Percentiles rank a stretch among this genome's conserved stretches.
phyloP scores from a whole-genome alignment of 1,140 invertebrate genomes.

The Pseudomyrmex concolor region DNA sequence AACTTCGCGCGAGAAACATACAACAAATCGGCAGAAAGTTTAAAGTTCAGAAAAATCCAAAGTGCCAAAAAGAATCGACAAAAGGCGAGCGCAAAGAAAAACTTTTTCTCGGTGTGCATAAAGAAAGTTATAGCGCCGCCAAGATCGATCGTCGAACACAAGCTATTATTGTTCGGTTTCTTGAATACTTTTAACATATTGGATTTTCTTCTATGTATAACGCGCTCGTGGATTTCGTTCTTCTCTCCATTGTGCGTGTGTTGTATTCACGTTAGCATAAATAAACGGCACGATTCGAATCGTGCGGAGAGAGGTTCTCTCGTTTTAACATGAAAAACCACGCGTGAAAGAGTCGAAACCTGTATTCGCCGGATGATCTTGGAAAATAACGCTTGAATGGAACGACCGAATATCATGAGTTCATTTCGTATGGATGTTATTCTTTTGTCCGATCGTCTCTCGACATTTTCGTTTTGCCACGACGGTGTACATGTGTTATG shows the following conservation, averaged over 20 bases:
- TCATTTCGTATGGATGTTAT: conserved; percentile 3
- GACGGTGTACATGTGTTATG: not conserved
- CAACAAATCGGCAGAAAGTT: conserved; percentile 14
- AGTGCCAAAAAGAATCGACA: conserved; percentile 42
- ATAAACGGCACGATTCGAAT: too few species aligned
- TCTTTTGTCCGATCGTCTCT: not conserved
- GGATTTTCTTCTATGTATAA: not conserved
- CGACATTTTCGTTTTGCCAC: not conserved
- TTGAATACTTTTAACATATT: conserved; percentile 3
- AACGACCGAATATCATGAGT: not conserved
- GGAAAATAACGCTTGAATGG: conserved; percentile 1
- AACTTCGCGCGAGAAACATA: not conserved
- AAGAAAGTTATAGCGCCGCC: too few species aligned
- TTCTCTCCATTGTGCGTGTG: not conserved
- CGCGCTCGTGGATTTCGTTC: too few species aligned
- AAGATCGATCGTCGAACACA: not conserved
- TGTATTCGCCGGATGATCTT: not conserved
- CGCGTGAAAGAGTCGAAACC: too few species aligned
- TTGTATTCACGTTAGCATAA: not conserved
- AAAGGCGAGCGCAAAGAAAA: not conserved
- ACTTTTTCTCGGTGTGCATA: not conserved
- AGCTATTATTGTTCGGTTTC: not conserved
- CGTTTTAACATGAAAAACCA: too few species aligned
- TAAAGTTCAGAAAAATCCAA: conserved; percentile 17
- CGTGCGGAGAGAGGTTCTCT: too few species aligned